A percentile compares a stretch with the other conserved stretches of the same genome.
Conservation (phyloP, 2,113 vertebrate genomes). For the Callorhinus ursinus region DNA sequence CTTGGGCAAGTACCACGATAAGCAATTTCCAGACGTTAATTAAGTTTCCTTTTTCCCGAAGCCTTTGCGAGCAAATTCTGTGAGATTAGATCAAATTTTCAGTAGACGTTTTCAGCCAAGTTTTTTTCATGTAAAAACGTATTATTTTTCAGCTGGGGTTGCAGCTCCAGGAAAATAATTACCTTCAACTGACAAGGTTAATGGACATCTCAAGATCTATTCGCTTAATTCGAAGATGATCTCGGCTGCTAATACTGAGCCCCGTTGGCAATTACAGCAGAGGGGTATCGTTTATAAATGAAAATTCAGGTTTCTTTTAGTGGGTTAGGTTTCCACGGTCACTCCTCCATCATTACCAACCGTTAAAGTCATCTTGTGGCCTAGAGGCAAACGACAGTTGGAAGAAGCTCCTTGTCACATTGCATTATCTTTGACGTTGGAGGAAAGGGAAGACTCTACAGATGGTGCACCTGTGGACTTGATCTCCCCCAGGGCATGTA, state of each 20-base stretch:
- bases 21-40: background rate
- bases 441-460: background rate
- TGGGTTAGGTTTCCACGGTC: background rate
- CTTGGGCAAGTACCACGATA: background rate
- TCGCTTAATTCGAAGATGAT: conserved; percentile 36
- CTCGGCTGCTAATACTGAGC: background rate
- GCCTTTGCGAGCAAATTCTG: background rate
- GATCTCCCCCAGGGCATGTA: rapidly evolving
- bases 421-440: background rate
- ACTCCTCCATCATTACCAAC: background rate
- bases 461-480: background rate
- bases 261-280: background rate
- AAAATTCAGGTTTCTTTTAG: background rate
- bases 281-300: background rate
- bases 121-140: background rate
- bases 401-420: background rate
- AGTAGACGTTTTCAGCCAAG: background rate
- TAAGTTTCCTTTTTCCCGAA: background rate
- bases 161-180: background rate
- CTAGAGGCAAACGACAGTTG: background rate
- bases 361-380: background rate
- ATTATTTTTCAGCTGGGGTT: background rate
- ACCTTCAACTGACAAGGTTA: background rate
- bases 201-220: background rate
- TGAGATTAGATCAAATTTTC: background rate